Conservation (phyloP, 2,888 invertebrate species). For the Phytoseiulus persimilis region DNA sequence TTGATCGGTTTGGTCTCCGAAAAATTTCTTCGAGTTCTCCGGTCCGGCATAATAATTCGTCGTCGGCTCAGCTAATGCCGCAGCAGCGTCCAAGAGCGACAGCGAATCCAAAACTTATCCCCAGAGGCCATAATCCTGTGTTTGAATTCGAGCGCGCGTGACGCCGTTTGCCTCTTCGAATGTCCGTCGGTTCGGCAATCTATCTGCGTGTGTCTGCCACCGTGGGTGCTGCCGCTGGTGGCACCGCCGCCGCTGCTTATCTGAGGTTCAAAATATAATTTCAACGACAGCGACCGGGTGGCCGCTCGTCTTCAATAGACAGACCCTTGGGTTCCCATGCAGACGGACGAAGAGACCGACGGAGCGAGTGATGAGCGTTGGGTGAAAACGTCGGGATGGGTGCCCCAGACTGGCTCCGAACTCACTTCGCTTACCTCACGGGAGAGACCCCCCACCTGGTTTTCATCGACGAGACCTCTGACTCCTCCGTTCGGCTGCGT, state of each 20-base stretch:
- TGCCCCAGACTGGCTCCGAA: not conserved
- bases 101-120: not conserved
- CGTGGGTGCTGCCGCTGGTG: not conserved
- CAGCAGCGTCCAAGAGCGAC: not conserved
- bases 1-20: too few species aligned
- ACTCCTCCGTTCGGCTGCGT: not conserved
- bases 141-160: not conserved
- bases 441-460: constrained; percentile 5
- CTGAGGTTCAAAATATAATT: not conserved
- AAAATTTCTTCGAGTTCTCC: too few species aligned
- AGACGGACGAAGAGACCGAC: not conserved
- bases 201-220: not conserved
- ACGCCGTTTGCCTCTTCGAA: constrained; percentile 5
- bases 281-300: not conserved
- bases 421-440: not conserved
- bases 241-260: not conserved
- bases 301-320: not conserved
- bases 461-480: not conserved
- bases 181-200: not conserved
- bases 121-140: not conserved
- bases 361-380: not conserved
- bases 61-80: too few species aligned
- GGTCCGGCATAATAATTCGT: too few species aligned
- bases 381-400: not conserved
- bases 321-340: not conserved